Base-by-base conservation (phyloP, 2,797 vertebrate species). In the Streptopelia turtur region DNA sequence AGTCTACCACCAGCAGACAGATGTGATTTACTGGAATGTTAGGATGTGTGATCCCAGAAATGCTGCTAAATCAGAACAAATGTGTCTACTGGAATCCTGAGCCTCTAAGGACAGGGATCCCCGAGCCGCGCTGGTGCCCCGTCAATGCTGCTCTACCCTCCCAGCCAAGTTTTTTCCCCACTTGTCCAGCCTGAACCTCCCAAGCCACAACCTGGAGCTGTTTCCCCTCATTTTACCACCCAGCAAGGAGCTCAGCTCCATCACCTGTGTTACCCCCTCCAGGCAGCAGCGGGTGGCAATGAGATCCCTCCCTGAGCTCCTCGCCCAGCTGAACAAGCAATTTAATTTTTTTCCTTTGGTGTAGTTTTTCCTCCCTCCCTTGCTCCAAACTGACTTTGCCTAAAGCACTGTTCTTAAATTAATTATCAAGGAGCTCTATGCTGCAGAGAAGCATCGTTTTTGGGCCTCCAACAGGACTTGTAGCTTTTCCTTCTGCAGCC, bases 351-450 rank as follows among this genome's bases (percentile, higher is more conserved):
- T 57, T 84, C 35, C 41, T 92, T 71, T 14, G 31, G 50, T 57
- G 78, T 70, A 57, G 52, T 84, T 87, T 87, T 84, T 43, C 49
- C 20, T 90, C 47, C 22, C 63, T 84, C 52, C 70, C 31, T 50
- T 23, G 53, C 76, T 94, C 61, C 90, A 57, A 87, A 94, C 52
- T 87, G 90, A 75, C 60, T 90, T 92, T 92, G 94, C 90, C 93
- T 94, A n/a, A 60, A 93, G 91, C 94, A 53, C 18, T 7, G 5
- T 21, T 83, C 72, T 83, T 87, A 50, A 81, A 69, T 89, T 84
- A 91, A 93, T 87, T 83, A 90, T 52, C 83, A 70, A 55, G 83
- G 66, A 80, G 59, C 45, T 87, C 76, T 33, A 81, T 3, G 31
- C 43, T 86, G 69, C 56, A 60, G 65, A 94, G 33, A 30, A 80